Evolutionary conservation across 2,113 vertebrate genomes (phyloP).

Genomic region (Mesocricetus auratus): DNA sequence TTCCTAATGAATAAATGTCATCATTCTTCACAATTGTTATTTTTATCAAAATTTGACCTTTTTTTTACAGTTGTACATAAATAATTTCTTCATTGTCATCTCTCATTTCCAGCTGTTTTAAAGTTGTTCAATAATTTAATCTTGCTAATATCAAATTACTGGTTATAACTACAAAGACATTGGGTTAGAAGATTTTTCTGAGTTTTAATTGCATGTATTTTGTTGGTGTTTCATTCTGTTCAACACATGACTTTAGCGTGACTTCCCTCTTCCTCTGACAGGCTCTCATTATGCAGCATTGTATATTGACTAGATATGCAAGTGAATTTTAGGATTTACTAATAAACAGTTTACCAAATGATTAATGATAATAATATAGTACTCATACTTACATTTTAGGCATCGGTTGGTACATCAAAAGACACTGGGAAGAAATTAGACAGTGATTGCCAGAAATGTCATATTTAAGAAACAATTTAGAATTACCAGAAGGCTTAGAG

Average conservation of each 20-base stretch:
- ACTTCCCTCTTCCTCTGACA: background rate
- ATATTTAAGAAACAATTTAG: background rate
- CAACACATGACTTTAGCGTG: background rate
- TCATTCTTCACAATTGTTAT: background rate
- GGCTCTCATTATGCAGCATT: background rate
- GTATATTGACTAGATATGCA: background rate
- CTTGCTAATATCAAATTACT: conserved; percentile 10
- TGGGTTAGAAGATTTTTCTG: background rate
- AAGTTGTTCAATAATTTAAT: background rate
- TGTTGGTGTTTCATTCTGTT: background rate
- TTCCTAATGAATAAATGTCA: background rate
- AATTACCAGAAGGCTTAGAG: background rate
- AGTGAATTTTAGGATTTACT: background rate
- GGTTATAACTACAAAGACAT: background rate
- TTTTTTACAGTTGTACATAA: background rate
- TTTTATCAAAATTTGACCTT: background rate
- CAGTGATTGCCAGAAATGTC: background rate
- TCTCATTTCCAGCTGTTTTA: conserved; percentile 10
- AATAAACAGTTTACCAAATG: background rate
- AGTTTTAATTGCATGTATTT: background rate
- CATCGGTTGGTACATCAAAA: background rate
- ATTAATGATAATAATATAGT: background rate
- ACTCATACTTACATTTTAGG: background rate
- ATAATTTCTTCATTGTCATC: background rate
- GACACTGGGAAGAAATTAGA: background rate